Base-by-base conservation (phyloP, 2,888 invertebrate species). In the Norana najaformis region DNA sequence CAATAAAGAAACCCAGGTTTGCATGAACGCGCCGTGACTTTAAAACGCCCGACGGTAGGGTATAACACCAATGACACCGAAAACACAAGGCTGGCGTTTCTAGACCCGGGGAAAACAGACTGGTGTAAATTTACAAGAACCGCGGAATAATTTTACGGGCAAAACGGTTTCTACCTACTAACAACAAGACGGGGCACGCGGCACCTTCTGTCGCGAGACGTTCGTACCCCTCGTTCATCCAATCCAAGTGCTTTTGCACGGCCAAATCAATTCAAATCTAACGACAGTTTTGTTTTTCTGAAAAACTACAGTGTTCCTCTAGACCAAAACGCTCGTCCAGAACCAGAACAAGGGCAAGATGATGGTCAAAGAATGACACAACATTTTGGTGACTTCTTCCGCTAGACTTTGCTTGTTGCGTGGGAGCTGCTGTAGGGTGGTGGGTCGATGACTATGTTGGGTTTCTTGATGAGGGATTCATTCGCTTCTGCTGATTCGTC, bases 391-490 rank as follows among this genome's bases (percentile, higher is more conserved):
- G 11, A 23, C 36, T 35, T 37, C 37, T 30, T 85, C 85, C 18
- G 35, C 85, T 85, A 85, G 36, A 85, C 85, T 36, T 85, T 85
- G 35, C 85, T 85, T n/a, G 85, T 37, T n/a, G 36, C 35, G 8
- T 85, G 85, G 23, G 0, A n/a, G 16, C 36, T 47, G 47, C n/a
- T 23, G 69, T 83, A 89, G n/a, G 90, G 88, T 4, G 92, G 92
- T 11, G 92, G 90, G 37, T 92, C 91, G 13, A 92, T 89, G 20
- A 92, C 90, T 69, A 91, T 92, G 69, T 91, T 90, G 8, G 91
- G 91, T 16, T 85, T 85, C 85, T 85, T 85, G 35, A 89, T 85
- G 37, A 85, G 85, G 35, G 85, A 85, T 1, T 36, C 85, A n/a
- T 23, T 85, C 23, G 89, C n/a, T 34, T 90, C 91, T 23, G 83